Base-by-base conservation (phyloP, 2,113 vertebrate species). In the Percina caprodes region DNA sequence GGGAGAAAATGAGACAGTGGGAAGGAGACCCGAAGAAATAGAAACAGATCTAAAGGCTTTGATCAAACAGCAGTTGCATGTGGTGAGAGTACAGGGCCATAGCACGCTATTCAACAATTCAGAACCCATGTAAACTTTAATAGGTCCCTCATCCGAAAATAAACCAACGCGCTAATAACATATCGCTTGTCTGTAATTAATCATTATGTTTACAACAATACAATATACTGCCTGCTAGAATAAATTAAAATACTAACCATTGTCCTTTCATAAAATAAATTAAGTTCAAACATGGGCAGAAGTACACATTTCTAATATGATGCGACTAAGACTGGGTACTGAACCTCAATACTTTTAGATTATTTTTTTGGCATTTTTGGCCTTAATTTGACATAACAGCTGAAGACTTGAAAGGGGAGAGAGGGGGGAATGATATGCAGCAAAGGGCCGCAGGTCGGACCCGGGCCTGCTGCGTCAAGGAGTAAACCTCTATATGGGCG, bases 31-130 rank as follows among this genome's bases (percentile, higher is more conserved):
- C 55, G 48, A 77, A 85, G 51, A 88, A 83, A 83, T 63, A 86
- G 67, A 86, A 86, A 86, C 86, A 90, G 81, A 88, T 92, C 82
- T 79, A 85, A 55, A 89, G 69, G 48, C 86, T 93, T 93, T 93
- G 92, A 93, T 94, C 89, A 90, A 82, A 80, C 65, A 78, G 83
- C 76, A 77, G 78, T 88, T 84, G 74, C 74, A 82, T 61, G 71
- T 84, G 82, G 65, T 84, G 63, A 84, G 77, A 68, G 19, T 49
- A 81, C 61, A 77, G 59, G 48, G 70, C 80, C 79, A 49, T 62
- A 63, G 82, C 89, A 92, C 39, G 87, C 85, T 63, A 91, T 83
- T 58, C 23, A 73, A 62, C 77, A 46, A 86, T 91, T 90, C 70
- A 84, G 48, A 92, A 78, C 73, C 79, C 69, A 86, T 77, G 84